phyloP scores from a whole-genome alignment of 2,113 vertebrate genomes.

The Caloenas nicobarica region DNA sequence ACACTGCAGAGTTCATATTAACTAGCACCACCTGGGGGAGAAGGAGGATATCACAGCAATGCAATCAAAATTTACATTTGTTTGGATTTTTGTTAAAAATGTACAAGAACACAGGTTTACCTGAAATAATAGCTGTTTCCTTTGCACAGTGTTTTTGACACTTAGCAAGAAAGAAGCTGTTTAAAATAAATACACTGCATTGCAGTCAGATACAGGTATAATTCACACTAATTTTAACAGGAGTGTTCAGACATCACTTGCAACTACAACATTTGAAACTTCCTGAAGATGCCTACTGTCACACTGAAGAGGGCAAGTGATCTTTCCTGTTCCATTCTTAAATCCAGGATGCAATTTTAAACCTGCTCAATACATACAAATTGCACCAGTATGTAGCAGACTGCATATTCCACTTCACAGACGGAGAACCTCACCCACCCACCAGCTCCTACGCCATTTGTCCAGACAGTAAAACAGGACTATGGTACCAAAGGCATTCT shows the following conservation, averaged over 20 bases:
- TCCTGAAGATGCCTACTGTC: background rate
- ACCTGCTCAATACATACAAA: background rate
- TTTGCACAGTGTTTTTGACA: conserved; percentile 33
- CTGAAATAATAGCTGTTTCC: conserved; percentile 15
- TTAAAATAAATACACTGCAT: conserved; percentile 50
- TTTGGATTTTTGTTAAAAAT: background rate
- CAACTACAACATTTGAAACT: background rate
- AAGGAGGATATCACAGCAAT: background rate
- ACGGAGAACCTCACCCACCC: background rate
- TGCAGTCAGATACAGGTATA: conserved; percentile 5
- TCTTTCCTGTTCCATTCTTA: background rate
- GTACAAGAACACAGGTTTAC: background rate
- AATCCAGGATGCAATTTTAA: background rate
- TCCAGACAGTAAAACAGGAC: background rate
- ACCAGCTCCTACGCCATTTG: background rate
- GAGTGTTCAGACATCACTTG: background rate
- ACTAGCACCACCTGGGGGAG: background rate
- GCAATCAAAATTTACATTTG: background rate
- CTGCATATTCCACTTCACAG: background rate
- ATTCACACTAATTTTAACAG: background rate
- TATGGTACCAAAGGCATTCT: background rate
- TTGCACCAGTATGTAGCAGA: background rate
- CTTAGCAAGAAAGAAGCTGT: conserved; percentile 7
- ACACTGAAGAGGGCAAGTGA: background rate
- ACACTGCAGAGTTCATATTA: background rate